Base-by-base conservation (phyloP, 2,888 invertebrate genomes). In the Notodonta dromedarius region DNA sequence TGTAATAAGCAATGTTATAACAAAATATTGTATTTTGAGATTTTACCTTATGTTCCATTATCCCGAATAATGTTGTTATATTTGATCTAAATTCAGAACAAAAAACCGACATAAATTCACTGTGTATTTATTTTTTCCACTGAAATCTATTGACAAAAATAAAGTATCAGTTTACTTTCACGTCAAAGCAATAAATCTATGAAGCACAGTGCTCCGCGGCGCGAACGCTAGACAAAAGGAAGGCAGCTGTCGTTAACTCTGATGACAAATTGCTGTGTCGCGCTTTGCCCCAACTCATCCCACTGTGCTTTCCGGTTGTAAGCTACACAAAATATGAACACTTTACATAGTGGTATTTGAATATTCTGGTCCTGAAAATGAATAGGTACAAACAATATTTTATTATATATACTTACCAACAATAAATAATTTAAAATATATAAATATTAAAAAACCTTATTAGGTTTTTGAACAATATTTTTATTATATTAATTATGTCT, bases 231-330 rank as follows among this genome's bases (percentile, higher is more conserved):
- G 78, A 82, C 85, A 84, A 84, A 86, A 82, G 79, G 83, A 79
- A 74, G 76, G 73, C 83, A 84, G 81, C 80, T 86, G 85, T 80
- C 85, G 83, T 79, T 83, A 79, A 71, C 73, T 69, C 71, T 65
- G 76, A 84, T 87, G 87, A 87, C 81, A 87, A 87, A 88, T 87
- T 83, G 85, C 82, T 73, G 66, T 74, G 75, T 77, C 79, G 76
- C 72, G 67, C 62, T 57, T 62, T 65, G 65, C 48, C 50, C 57
- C 40, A 62, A 68, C 62, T 61, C 61, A 59, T 12, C 35, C 46
- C 61, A 62, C 56, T 66, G 62, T 61, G 48, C 53, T 14, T 63
- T 57, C 14, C 40, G 48, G 50, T 56, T 66, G 35, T 46, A 54
- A 46, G n/a, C 39, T 62, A 52, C 44, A 58, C 56, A 50, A 32